Conservation (phyloP, 2,888 invertebrate genomes). For the Archips crataeganus region DNA sequence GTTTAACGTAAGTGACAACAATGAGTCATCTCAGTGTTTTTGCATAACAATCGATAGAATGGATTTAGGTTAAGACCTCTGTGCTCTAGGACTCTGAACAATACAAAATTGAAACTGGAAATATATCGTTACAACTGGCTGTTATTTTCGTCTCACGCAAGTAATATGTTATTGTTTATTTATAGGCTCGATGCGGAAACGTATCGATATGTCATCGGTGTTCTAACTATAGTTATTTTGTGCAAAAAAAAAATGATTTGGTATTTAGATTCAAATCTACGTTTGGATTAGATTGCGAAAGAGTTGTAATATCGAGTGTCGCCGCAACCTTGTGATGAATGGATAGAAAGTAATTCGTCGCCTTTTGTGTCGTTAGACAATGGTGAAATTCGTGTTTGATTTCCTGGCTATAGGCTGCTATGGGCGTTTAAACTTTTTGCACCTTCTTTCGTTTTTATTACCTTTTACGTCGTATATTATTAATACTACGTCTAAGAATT, state of each 20-base stretch:
- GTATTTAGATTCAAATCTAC: slow-evolving; percentile 67
- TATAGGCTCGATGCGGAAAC: slow-evolving; percentile 79
- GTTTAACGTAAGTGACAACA: slow-evolving; percentile 59
- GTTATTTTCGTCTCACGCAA: slow-evolving; percentile 65
- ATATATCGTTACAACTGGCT: slow-evolving; percentile 64
- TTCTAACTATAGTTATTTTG: slow-evolving; percentile 71
- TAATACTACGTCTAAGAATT: slow-evolving; percentile 8
- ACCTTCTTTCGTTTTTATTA: slow-evolving; percentile 21
- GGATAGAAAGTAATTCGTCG: slow-evolving; percentile 78
- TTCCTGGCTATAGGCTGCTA: slow-evolving; percentile 57
- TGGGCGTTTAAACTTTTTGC: slow-evolving; percentile 38
- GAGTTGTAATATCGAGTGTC: slow-evolving; percentile 75
- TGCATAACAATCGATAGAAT: slow-evolving; percentile 85
- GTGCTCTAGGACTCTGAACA: slow-evolving; percentile 72
- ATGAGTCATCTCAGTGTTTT: slow-evolving; percentile 79
- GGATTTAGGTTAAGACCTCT: slow-evolving; percentile 84
- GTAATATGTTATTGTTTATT: slow-evolving; percentile 78
- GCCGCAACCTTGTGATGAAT: slow-evolving; percentile 75
- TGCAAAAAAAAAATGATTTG: slow-evolving; percentile 65
- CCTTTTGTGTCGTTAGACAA: slow-evolving; percentile 68
- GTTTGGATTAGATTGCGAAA: slow-evolving; percentile 70
- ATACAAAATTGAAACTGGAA: slow-evolving; percentile 68
- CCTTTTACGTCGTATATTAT: slow-evolving; percentile 25
- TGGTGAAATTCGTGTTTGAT: slow-evolving; percentile 66
- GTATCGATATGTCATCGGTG: slow-evolving; percentile 79